Percentiles rank a stretch among this genome's conserved stretches.
Conservation (phyloP, 2,797 vertebrate genomes). For the Falco biarmicus region DNA sequence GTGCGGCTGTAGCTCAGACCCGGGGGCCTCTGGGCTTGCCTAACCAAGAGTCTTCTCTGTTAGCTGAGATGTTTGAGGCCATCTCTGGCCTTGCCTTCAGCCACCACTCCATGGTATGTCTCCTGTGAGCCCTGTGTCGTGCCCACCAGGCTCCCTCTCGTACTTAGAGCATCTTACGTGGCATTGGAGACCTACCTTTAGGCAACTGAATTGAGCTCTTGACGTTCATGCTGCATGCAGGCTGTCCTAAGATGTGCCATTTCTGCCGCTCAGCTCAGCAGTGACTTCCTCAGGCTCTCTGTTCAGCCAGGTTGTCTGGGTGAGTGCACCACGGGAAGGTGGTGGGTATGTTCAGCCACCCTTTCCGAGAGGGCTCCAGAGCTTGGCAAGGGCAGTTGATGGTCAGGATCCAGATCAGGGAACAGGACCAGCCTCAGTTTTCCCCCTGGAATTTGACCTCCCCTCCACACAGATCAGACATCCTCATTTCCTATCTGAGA, state of each 20-base stretch:
- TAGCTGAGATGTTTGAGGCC: not conserved
- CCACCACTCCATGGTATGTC: too few species aligned
- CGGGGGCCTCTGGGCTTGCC: not conserved
- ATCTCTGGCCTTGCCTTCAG: not conserved
- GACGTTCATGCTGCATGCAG: rapidly evolving
- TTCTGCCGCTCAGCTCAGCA: not conserved
- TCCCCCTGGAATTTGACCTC: not conserved
- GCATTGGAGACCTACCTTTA: rapidly evolving
- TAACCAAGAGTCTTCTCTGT: not conserved
- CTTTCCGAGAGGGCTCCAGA: not conserved
- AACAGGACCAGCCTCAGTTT: not conserved
- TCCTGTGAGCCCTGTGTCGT: not conserved
- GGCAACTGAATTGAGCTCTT: not conserved
- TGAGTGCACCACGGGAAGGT: not conserved
- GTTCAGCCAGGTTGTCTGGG: not conserved
- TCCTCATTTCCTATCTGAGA: not conserved
- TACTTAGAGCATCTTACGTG: not conserved
- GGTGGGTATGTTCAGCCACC: not conserved
- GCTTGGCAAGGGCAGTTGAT: not conserved
- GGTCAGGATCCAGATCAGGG: not conserved
- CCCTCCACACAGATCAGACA: not conserved
- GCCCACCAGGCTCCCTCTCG: not conserved
- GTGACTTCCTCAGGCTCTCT: not conserved
- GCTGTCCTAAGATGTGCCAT: not conserved
- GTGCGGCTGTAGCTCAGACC: rapidly evolving